Conservation (phyloP, 2,113 vertebrate species). For the Choloepus hoffmanni region DNA sequence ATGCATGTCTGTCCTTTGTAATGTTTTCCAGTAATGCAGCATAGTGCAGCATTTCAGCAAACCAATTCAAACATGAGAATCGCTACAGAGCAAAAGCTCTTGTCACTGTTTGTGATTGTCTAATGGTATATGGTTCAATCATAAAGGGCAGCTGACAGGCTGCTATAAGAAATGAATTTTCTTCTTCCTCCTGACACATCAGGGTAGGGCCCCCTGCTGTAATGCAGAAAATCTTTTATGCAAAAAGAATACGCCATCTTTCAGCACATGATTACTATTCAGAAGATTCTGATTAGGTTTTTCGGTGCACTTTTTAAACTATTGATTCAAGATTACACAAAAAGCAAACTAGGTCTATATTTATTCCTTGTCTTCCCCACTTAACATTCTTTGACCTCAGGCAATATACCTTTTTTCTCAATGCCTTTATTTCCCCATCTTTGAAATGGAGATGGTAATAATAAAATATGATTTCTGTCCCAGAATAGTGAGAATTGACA, state of each 20-base stretch:
- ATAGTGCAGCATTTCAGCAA: constrained; percentile 82
- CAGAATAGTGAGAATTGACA: constrained; percentile 10
- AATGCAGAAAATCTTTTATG: constrained; percentile 90
- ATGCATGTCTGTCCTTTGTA: constrained; percentile 67
- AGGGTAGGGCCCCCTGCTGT: constrained; percentile 87
- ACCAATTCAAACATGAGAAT: constrained; percentile 84
- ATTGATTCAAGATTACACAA: constrained; percentile 78
- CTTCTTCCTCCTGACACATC: constrained; percentile 87
- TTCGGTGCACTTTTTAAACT: constrained; percentile 70
- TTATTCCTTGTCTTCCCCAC: not conserved
- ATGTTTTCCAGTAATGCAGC: constrained; percentile 71
- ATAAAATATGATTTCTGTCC: constrained; percentile 6
- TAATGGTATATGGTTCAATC: constrained; percentile 86
- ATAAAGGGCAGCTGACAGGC: constrained; percentile 89
- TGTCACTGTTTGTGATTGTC: constrained; percentile 86
- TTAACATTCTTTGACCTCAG: not conserved
- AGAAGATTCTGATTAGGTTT: constrained; percentile 82
- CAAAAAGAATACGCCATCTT: constrained; percentile 88
- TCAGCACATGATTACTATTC: constrained; percentile 84
- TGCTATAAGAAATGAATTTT: constrained; percentile 88
- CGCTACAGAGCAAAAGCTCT: constrained; percentile 85
- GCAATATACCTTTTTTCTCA: not conserved
- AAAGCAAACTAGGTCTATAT: constrained; percentile 68
- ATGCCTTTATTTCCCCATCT: constrained; percentile 63
- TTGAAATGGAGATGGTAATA: constrained; percentile 70